phyloP scores from a whole-genome alignment of 2,113 vertebrate genomes.

The Chinchilla lanigera region DNA sequence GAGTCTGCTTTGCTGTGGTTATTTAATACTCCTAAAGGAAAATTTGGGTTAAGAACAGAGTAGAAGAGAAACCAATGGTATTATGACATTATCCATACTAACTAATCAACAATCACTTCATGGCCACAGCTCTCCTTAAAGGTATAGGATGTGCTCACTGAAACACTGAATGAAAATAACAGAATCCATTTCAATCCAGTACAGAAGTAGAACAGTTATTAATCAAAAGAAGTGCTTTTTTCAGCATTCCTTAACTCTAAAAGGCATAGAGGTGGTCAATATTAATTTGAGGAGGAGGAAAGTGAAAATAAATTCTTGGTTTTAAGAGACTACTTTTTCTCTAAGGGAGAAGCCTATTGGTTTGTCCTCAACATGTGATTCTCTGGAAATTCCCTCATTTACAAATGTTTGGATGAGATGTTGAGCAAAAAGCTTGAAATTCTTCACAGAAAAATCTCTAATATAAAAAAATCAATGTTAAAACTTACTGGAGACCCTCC shows the following conservation, averaged over 20 bases:
- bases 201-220: background rate
- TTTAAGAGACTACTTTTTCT: background rate
- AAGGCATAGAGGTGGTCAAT: background rate
- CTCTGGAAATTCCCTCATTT: slow-evolving; percentile 26
- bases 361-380: background rate
- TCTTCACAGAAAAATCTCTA: slow-evolving; percentile 15
- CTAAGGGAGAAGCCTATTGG: background rate
- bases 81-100: background rate
- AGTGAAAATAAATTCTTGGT: background rate
- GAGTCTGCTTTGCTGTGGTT: background rate
- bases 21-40: background rate
- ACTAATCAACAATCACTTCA: background rate
- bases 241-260: background rate
- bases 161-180: background rate
- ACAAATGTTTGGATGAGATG: background rate
- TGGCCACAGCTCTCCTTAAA: background rate
- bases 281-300: background rate
- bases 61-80: background rate
- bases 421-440: slow-evolving; percentile 44
- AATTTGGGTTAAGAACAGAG: background rate
- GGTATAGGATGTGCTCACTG: background rate
- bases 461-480: background rate
- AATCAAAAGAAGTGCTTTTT: background rate
- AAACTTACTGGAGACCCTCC: background rate
- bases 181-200: background rate